Conservation (phyloP, 2,797 vertebrate genomes). For the Clarias fuscus region DNA sequence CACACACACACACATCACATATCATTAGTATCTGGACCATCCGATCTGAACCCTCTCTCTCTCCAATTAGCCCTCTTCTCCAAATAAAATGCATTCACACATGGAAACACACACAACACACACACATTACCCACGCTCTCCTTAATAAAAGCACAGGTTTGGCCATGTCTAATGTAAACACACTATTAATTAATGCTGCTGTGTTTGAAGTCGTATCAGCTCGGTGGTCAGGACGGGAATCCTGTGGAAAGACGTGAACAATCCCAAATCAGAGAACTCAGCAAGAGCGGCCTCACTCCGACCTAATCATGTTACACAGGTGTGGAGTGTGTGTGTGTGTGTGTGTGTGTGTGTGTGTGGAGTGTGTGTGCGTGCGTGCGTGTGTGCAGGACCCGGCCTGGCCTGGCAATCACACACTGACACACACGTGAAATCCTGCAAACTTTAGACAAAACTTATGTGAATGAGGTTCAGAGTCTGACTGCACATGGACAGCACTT, state of each 20-base stretch:
- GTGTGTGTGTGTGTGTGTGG: too few relatives aligned
- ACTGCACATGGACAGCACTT: conserved; percentile 37
- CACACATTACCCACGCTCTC: neutral
- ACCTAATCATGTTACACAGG: conserved; percentile 56
- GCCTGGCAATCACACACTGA: conserved; percentile 34
- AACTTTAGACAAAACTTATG: conserved; percentile 41
- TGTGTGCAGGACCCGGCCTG: neutral
- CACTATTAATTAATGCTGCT: conserved; percentile 74
- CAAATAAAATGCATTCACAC: conserved; percentile 41
- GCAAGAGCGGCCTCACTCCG: conserved; percentile 46
- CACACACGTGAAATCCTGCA: conserved; percentile 33
- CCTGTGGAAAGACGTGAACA: conserved; percentile 60
- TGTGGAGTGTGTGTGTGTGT: neutral
- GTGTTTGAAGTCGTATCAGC: conserved; percentile 77
- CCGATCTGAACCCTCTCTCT: conserved; percentile 36
- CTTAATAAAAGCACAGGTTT: conserved; percentile 63
- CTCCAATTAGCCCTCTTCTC: conserved; percentile 48
- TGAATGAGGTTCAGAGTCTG: conserved; percentile 46
- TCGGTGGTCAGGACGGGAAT: conserved; percentile 66
- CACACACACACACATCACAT: conserved; percentile 6
- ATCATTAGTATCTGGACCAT: conserved; percentile 40
- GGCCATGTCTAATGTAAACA: conserved; percentile 76
- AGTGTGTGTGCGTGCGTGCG: too few relatives aligned
- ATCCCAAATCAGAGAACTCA: conserved; percentile 56
- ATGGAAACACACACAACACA: conserved; percentile 21